Evolutionary conservation across 2,113 vertebrate genomes (phyloP).

Genomic region (Ivindomyrus marchei): DNA sequence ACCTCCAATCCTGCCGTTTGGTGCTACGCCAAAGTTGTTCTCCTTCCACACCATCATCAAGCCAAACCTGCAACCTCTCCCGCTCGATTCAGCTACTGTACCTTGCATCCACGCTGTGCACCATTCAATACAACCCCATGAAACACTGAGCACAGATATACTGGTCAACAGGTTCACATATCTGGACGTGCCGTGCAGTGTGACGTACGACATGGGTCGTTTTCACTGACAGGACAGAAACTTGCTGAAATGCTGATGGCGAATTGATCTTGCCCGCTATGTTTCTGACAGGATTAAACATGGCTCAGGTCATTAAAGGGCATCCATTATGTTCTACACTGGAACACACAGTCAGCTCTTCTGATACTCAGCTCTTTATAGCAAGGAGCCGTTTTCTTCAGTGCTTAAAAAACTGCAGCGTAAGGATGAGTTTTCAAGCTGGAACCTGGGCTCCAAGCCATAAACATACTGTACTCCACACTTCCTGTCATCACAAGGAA

Average conservation of each 20-base stretch:
- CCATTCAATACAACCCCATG: neutral
- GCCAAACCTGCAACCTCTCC: neutral
- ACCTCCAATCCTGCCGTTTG: neutral
- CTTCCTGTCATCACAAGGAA: neutral
- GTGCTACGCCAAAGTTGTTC: neutral
- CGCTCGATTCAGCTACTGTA: neutral
- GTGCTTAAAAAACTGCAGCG: neutral
- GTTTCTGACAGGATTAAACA: slow-evolving; percentile 36
- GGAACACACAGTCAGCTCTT: slow-evolving; percentile 25
- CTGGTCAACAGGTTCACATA: neutral
- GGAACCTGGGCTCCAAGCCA: neutral
- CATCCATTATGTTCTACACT: slow-evolving; percentile 24
- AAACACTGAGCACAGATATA: neutral
- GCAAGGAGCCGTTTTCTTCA: neutral
- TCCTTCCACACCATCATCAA: neutral
- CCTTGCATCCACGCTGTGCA: neutral
- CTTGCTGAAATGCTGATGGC: neutral
- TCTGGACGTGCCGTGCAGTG: neutral
- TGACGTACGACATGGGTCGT: neutral
- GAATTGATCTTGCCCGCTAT: slow-evolving; percentile 21
- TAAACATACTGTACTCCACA: neutral
- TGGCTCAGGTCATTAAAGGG: slow-evolving; percentile 36
- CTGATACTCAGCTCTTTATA: slow-evolving; percentile 20
- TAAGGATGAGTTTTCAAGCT: neutral
- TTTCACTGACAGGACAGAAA: neutral